A percentile compares a stretch with the other conserved stretches of the same genome.
phyloP scores from a whole-genome alignment of 2,888 invertebrate genomes.

The Diarsia rubi region DNA sequence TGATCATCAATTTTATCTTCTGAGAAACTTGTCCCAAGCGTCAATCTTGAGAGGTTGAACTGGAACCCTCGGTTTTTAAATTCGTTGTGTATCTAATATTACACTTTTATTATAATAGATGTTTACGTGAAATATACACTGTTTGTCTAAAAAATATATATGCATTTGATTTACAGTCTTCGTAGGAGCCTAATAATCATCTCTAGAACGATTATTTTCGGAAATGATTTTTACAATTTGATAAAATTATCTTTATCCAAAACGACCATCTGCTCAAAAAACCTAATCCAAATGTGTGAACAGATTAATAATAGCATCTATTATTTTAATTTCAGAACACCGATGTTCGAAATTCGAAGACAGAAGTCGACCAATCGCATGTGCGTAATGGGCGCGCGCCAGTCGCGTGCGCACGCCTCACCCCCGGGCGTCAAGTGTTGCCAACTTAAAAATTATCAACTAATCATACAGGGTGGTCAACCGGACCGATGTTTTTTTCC shows the following conservation, averaged over 20 bases:
- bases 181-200: background rate
- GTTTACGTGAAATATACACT: no score
- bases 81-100: no score
- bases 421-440: slow-evolving; percentile 78
- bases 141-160: no score
- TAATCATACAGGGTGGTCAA: slow-evolving; percentile 85
- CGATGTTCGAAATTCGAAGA: slow-evolving; percentile 60
- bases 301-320: slow-evolving; percentile 65
- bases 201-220: background rate
- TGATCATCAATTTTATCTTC: background rate
- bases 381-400: slow-evolving; percentile 79
- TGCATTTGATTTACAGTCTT: background rate
- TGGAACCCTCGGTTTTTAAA: no score
- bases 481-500: slow-evolving; percentile 72
- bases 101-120: no score
- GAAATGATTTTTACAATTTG: background rate
- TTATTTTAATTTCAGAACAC: slow-evolving; percentile 63
- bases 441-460: slow-evolving; percentile 81
- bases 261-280: slow-evolving; percentile 38
- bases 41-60: background rate
- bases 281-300: slow-evolving; percentile 68
- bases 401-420: slow-evolving; percentile 79
- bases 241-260: background rate
- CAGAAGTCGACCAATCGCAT: slow-evolving; percentile 75
- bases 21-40: background rate